Conservation (phyloP, 2,888 invertebrate genomes). For the Mythimna albipuncta region DNA sequence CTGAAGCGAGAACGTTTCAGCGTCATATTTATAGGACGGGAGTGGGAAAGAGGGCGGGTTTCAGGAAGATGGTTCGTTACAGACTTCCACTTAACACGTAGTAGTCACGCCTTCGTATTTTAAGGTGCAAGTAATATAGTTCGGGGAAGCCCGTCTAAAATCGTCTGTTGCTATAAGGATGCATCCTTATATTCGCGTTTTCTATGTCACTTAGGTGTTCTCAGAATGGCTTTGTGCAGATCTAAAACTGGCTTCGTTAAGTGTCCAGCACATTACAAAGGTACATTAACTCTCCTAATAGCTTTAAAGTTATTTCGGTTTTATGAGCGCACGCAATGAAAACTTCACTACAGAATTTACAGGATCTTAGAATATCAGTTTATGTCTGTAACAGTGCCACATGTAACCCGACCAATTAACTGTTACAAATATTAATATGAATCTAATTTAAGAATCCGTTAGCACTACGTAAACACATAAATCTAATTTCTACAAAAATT, state of each 20-base stretch:
- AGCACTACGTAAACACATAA: constrained; percentile 50
- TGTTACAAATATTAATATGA: constrained; percentile 29
- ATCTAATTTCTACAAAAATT: constrained; percentile 37
- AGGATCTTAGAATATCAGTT: constrained; percentile 8
- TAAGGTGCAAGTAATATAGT: constrained; percentile 80
- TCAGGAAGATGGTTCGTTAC: constrained; percentile 82
- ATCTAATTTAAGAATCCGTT: constrained; percentile 45
- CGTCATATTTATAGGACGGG: constrained; percentile 86
- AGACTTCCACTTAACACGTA: constrained; percentile 83
- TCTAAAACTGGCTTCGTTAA: constrained; percentile 42
- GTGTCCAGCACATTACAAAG: constrained; percentile 36
- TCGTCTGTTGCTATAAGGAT: constrained; percentile 66
- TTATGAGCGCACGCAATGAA: constrained; percentile 44
- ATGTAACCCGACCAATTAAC: constrained; percentile 33
- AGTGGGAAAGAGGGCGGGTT: constrained; percentile 81
- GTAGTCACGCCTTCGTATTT: constrained; percentile 84
- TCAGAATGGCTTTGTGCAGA: constrained; percentile 49
- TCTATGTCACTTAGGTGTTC: constrained; percentile 64
- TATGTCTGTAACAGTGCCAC: constrained; percentile 3
- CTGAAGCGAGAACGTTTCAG: constrained; percentile 84
- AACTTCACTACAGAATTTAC: constrained; percentile 8
- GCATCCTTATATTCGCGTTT: constrained; percentile 69
- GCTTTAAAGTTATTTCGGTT: constrained; percentile 46
- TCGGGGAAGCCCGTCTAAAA: constrained; percentile 87
- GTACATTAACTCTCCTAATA: constrained; percentile 51